Percentiles rank a stretch among this genome's conserved stretches.
These are phyloP conservation scores for Drosophila nebulosa DNA, from an alignment of 1,140 invertebrate genomes.

Conservation along the genomic window DNA sequence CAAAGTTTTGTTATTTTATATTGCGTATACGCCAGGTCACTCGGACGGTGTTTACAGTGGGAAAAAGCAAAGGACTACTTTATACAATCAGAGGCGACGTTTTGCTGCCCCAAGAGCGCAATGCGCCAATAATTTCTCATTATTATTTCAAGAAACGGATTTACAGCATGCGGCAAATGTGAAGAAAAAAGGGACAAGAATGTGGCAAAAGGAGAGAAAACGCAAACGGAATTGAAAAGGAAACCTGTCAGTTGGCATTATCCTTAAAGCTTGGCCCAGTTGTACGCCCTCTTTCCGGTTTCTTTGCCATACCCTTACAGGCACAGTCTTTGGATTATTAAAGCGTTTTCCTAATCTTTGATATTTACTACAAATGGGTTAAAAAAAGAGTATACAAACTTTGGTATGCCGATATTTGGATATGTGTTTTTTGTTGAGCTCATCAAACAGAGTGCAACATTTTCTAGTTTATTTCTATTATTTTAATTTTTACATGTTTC, in stretches of 20 bases:
- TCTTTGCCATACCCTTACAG: neutral
- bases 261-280: slow-evolving; percentile 1
- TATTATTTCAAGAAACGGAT: slow-evolving; percentile 8
- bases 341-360: too few species aligned
- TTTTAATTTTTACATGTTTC: neutral
- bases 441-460: neutral
- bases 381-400: neutral
- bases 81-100: slow-evolving; percentile 3
- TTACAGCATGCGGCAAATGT: slow-evolving; percentile 4
- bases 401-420: neutral
- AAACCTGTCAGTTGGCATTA: slow-evolving; percentile 10
- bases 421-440: neutral
- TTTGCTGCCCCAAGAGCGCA: slow-evolving; percentile 2
- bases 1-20: neutral
- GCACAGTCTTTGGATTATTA: neutral
- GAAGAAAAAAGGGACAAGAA: neutral
- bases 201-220: neutral
- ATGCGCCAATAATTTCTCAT: slow-evolving; percentile 14
- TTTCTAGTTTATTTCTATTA: neutral
- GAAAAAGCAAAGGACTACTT: neutral
- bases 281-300: neutral
- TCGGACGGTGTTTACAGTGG: neutral
- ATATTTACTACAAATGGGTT: too few species aligned
- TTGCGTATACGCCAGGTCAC: too few species aligned
- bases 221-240: neutral